phyloP scores from a whole-genome alignment of 2,113 vertebrate species.

The Hucho hucho region DNA sequence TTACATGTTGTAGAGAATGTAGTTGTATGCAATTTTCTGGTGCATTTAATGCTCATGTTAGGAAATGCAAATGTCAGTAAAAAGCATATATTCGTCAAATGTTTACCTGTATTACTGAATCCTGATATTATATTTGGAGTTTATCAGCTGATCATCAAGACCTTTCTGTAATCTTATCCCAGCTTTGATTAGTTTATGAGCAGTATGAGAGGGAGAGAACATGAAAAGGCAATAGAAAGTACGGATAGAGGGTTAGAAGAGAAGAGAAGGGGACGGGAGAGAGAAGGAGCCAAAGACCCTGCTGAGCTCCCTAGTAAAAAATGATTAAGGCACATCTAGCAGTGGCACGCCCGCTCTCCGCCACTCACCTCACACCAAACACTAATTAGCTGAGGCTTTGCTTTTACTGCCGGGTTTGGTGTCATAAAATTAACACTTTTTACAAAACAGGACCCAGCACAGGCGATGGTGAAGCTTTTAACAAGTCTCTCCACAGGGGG shows the following conservation, averaged over 20 bases:
- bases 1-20: conserved; percentile 14
- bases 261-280: conserved; percentile 7
- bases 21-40: conserved; percentile 61
- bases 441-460: conserved; percentile 56
- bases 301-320: conserved; percentile 65
- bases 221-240: neutral
- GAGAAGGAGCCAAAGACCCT: conserved; percentile 50
- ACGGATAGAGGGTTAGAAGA: conserved; percentile 29
- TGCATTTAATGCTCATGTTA: conserved; percentile 48
- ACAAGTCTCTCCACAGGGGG: conserved; percentile 62
- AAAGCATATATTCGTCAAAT: neutral
- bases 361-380: conserved; percentile 62
- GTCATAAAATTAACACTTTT: conserved; percentile 76
- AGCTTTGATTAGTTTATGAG: conserved; percentile 1
- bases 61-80: conserved; percentile 26
- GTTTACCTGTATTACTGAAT: too few species aligned
- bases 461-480: conserved; percentile 58
- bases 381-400: conserved; percentile 69
- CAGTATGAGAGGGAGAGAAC: neutral
- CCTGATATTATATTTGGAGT: too few species aligned
- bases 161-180: neutral
- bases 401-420: conserved; percentile 65
- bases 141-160: neutral
- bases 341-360: conserved; percentile 56
- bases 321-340: conserved; percentile 68